These are phyloP conservation scores for Noctilio leporinus DNA, from an alignment of 2,113 vertebrate species.

Conservation along the genomic window DNA sequence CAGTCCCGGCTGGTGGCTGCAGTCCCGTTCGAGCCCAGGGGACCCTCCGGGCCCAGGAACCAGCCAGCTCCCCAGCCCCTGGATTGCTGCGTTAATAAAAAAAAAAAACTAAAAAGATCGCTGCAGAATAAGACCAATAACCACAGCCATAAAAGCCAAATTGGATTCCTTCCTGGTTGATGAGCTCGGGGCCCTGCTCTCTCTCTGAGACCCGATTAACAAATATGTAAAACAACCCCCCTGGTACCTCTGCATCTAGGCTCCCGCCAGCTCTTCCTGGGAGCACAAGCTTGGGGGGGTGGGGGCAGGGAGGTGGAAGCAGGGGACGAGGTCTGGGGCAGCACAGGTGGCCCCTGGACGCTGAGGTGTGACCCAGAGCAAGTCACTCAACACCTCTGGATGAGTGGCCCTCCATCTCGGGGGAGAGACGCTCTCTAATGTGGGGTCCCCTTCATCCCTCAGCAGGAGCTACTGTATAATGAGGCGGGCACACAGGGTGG, in stretches of 20 bases:
- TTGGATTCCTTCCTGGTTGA: conserved; percentile 69
- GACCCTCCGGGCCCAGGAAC: neutral
- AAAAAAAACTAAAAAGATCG: conserved; percentile 51
- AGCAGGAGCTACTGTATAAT: neutral
- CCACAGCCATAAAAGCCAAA: conserved; percentile 66
- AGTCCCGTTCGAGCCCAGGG: neutral
- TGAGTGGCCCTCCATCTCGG: no score
- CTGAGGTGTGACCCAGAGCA: neutral
- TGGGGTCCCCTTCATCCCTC: neutral
- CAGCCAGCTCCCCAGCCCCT: neutral
- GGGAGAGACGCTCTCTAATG: neutral
- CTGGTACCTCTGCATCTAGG: neutral
- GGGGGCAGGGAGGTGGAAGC: neutral
- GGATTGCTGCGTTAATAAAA: conserved; percentile 41
- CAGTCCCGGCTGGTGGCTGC: neutral
- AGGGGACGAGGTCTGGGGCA: no score
- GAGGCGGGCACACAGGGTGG: neutral
- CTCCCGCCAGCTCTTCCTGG: neutral
- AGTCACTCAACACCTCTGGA: neutral
- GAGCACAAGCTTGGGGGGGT: neutral
- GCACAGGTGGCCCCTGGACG: neutral
- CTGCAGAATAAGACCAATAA: conserved; percentile 59
- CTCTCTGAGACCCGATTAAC: conserved; percentile 52
- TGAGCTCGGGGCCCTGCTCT: conserved; percentile 48
- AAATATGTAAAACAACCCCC: conserved; percentile 57